A percentile compares a stretch with the other conserved stretches of the same genome.
These are phyloP conservation scores for Parauchenoglanis punctatus DNA, from an alignment of 2,797 vertebrate species.

Conservation along the genomic window DNA sequence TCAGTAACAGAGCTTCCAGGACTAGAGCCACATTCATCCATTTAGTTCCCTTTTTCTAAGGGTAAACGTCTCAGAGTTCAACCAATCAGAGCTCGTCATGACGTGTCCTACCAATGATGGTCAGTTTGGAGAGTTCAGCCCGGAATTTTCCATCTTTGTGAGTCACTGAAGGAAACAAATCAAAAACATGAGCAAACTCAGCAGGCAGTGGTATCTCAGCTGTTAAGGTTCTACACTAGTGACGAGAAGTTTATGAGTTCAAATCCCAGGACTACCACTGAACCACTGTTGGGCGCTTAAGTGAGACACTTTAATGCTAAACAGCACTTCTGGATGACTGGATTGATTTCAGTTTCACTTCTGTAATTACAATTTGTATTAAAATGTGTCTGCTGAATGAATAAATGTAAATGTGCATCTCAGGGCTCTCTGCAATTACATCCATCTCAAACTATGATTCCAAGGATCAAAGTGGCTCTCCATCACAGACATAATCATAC, in stretches of 20 bases:
- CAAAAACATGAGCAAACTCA: slow-evolving; percentile 32
- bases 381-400: slow-evolving; percentile 15
- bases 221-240: neutral
- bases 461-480: neutral
- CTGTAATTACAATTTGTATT: slow-evolving; percentile 32
- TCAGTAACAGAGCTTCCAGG: slow-evolving; percentile 42
- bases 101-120: slow-evolving; percentile 76
- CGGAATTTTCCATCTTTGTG: slow-evolving; percentile 89
- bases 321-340: neutral
- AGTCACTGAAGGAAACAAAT: slow-evolving; percentile 75
- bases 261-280: slow-evolving; percentile 10
- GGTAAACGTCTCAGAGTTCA: slow-evolving; percentile 27
- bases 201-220: neutral
- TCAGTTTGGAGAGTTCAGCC: slow-evolving; percentile 88
- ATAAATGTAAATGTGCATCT: neutral
- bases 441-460: neutral
- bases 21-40: slow-evolving; percentile 30
- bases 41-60: slow-evolving; percentile 2
- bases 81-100: slow-evolving; percentile 84
- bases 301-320: slow-evolving; percentile 3
- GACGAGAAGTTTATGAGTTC: neutral
- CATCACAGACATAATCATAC: neutral
- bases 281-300: slow-evolving; percentile 1
- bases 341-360: slow-evolving; percentile 3
- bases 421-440: neutral